Base-by-base conservation (phyloP, 2,888 invertebrate species). In the Cantharis rustica region DNA sequence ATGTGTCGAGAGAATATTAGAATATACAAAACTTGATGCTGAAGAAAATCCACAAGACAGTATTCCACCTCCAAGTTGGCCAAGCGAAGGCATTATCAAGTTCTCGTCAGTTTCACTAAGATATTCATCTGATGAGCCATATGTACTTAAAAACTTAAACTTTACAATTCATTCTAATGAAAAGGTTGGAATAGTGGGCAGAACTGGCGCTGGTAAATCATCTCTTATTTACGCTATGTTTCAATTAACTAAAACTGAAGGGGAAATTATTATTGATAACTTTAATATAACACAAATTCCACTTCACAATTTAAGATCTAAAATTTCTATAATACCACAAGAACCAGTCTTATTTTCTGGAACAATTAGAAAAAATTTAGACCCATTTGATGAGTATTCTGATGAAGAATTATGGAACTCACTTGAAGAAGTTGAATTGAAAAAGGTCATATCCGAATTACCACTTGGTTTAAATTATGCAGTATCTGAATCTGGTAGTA, bases 341-440 rank as follows among this genome's bases (percentile, higher is more conserved):
- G 94, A 95, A 83, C 95, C 95, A 0, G 93, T 95, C 75, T 88
- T 95, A 64, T 95, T 96, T 88, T 93, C 94, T 0, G 96, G 95
- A 66, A 93, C 95, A 9, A 90, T 97, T 89, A 90, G 96, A 2
- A 93, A 93, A 84, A 96, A 96, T 88, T 90, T 96, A 75, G 96
- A 96, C 88, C 96, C 96, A 3, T 96, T 96, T 86, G 91, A 93
- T 78, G 92, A 93, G 83, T 93, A 93, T 84, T 89, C 91, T 0
- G 96, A 96, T 82, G 90, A 91, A 13, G 90, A 93, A 77, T 87
- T 96, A 1, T 96, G 96, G 96, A 89, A 91, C 77, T 95, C 94
- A 0, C 87, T 96, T 17, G 95, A 95, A 81, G 94, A 95, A 88
- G 93, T 93, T 73, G 92, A 93, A 82, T 83, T 96, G 26, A 95